Conservation (phyloP, 2,888 invertebrate species). For the Drosophila greeni region DNA sequence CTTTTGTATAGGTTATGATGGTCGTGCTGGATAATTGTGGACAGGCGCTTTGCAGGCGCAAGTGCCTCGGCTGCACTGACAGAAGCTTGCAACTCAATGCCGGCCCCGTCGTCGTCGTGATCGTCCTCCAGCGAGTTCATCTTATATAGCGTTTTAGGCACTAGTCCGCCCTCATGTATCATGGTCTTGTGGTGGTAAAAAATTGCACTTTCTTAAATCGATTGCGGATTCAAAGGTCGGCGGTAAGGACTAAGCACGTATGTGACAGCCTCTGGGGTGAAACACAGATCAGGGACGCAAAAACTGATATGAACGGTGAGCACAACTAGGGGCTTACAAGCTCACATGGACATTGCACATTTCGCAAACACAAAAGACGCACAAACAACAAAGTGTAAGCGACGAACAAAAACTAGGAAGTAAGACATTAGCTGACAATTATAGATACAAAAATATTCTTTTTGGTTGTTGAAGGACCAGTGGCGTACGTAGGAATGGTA, state of each 20-base stretch:
- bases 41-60: conserved; percentile 51
- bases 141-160: conserved; percentile 92
- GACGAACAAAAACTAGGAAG: conserved; percentile 22
- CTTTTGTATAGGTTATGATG: conserved; percentile 78
- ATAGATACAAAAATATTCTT: conserved; percentile 6
- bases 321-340: conserved; percentile 23
- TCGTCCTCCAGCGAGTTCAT: conserved; percentile 79
- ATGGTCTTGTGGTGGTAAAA: conserved; percentile 82
- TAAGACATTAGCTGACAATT: conserved; percentile 27
- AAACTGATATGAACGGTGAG: conserved; percentile 10
- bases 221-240: neutral
- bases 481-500: conserved; percentile 1
- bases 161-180: conserved; percentile 91
- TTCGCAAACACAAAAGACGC: conserved; percentile 22
- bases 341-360: conserved; percentile 31
- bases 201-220: neutral
- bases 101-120: conserved; percentile 48
- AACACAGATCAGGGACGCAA: conserved; percentile 11
- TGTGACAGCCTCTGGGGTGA: conserved; percentile 17
- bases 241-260: conserved; percentile 8
- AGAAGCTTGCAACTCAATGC: conserved; percentile 19
- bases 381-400: conserved; percentile 22
- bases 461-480: conserved; percentile 1
- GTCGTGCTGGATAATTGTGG: conserved; percentile 63
- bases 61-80: conserved; percentile 1